Base-by-base conservation (phyloP, 2,113 vertebrate genomes). In the Bubalus kerabau region DNA sequence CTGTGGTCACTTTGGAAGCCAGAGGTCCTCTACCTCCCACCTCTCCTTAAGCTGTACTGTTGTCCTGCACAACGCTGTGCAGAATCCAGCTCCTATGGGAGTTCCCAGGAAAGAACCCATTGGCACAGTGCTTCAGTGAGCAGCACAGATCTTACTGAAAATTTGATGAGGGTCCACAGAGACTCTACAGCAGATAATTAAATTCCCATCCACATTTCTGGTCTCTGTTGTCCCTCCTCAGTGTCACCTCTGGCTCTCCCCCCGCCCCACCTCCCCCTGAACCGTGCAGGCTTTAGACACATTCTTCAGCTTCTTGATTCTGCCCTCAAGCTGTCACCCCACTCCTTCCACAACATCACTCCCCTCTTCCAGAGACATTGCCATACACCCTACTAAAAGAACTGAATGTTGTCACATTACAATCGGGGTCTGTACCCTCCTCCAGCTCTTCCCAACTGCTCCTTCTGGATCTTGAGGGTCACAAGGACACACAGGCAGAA, bases 231-330 rank as follows among this genome's bases (percentile, higher is more conserved):
- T 40, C 60, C 15, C 48, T 78, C 11, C 19, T 82, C 82, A 54
- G 60, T 7, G 57, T 48, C 48, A 54, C 32, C 40, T 48, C 56
- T 28, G 57, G 28, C 17, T 71, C 17, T 60, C 40, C 16, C 90
- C 59, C 59, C 0, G 0, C 59, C 32, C 24, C 24, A 4, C 3
- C 48, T 13, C 7, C 5, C 17, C 32, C 13, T 28, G 0, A 71
- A 23, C 71, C 23, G 0, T 7, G 4, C 7, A 30, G 46, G 36
- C 32, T 36, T 40, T 30, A 52, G 50, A 78, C 32, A 87, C 40
- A n/a, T 21, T 40, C 59, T 86, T 64, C 8, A 78, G 23, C 23
- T 78, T 76, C 36, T 89, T 52, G 30, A 9, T 15, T 12, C n/a
- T 24, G 16, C 40, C 57, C 40, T 83, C 59, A 62, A 43, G 67